phyloP scores from a whole-genome alignment of 2,888 invertebrate species.

The Phyllotreta cruciferae region DNA sequence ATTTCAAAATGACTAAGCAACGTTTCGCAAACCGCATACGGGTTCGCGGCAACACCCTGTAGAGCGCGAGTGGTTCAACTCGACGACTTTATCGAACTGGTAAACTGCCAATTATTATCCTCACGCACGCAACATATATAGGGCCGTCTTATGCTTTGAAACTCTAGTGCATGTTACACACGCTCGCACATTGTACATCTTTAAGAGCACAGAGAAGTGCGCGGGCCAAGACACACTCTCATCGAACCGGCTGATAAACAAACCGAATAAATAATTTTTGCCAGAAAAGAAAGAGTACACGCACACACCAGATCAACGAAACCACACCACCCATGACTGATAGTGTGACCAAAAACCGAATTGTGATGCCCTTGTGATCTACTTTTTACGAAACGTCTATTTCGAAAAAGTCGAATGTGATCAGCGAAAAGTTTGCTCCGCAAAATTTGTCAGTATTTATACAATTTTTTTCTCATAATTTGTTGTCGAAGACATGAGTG shows the following conservation, averaged over 20 bases:
- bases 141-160: constrained; percentile 49
- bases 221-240: constrained; percentile 25
- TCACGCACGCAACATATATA: constrained; percentile 53
- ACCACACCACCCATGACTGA: constrained; percentile 35
- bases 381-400: constrained; percentile 23
- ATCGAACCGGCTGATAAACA: constrained; percentile 29
- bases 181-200: constrained; percentile 38
- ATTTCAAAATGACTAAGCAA: too few relatives aligned
- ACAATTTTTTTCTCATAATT: too few relatives aligned
- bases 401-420: constrained; percentile 33
- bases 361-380: constrained; percentile 40
- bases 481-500: constrained; percentile 34
- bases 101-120: constrained; percentile 46
- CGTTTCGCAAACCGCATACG: background rate
- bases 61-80: constrained; percentile 23
- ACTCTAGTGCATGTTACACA: constrained; percentile 51
- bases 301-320: too few relatives aligned
- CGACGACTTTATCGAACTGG: constrained; percentile 47
- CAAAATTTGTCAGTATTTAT: constrained; percentile 33
- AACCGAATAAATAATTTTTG: constrained; percentile 16
- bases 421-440: constrained; percentile 18
- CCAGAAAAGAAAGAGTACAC: too few relatives aligned
- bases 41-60: constrained; percentile 16
- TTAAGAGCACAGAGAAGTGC: constrained; percentile 33
- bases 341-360: constrained; percentile 32